A percentile compares a stretch with the other conserved stretches of the same genome.
Conservation (phyloP, 2,797 vertebrate species). For the Meriones psammophilus region DNA sequence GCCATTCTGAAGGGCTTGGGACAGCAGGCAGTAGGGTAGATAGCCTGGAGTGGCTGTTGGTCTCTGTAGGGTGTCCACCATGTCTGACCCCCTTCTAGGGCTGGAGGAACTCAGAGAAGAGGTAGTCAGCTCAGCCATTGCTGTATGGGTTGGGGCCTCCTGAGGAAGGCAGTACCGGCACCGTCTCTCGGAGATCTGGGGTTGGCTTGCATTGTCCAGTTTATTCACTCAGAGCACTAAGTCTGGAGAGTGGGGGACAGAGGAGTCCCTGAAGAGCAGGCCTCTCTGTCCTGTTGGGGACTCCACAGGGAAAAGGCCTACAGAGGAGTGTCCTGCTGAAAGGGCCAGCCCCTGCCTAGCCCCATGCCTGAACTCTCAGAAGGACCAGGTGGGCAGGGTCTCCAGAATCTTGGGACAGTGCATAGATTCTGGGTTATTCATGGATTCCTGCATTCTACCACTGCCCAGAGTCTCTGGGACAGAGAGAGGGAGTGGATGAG, state of each 20-base stretch:
- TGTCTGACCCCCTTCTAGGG: neutral
- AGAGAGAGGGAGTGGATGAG: rapidly evolving
- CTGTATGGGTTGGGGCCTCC: neutral
- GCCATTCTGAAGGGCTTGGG: constrained; percentile 76
- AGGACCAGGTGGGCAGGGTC: too few species aligned
- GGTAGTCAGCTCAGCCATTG: neutral
- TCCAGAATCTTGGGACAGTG: neutral
- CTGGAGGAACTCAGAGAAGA: neutral
- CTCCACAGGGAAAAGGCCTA: neutral
- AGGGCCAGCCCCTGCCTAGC: neutral
- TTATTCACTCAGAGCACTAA: neutral
- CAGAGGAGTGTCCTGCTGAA: neutral
- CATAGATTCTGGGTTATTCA: neutral
- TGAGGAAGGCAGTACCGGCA: neutral
- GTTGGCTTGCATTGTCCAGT: too few species aligned
- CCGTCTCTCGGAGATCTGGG: neutral
- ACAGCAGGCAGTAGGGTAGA: constrained; percentile 31
- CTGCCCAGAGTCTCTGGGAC: neutral
- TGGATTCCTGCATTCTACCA: neutral
- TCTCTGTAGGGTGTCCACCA: too few species aligned
- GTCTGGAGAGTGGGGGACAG: neutral
- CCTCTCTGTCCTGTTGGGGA: neutral
- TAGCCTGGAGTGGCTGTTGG: neutral
- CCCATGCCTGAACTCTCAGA: too few species aligned
- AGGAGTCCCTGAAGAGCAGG: neutral